Base-by-base conservation (phyloP, 2,888 invertebrate genomes). In the Hypselothyrea guttata region DNA sequence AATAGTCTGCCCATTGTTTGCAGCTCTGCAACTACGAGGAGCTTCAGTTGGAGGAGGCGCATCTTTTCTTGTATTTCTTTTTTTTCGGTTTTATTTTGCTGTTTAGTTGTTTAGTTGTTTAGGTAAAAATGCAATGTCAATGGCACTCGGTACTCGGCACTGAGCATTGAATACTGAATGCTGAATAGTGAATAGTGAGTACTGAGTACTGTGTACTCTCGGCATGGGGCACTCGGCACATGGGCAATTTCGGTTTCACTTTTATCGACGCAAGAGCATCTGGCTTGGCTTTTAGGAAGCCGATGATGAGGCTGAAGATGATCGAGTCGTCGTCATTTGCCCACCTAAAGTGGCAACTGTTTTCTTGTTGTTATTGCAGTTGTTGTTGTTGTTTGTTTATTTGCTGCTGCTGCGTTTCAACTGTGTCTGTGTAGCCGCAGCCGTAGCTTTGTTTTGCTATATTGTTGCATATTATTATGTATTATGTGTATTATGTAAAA, bases 61-160 rank as follows among this genome's bases (percentile, higher is more conserved):
- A 63, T 65, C 59, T 61, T 56, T 56, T 71, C 51, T 71, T 59
- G 35, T 37, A 22, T 45, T 59, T 57, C 34, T 45, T 13, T 37
- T 27, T 28, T n/a, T 47, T 53, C 57, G 38, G 49, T 48, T 13
- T 40, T 44, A 28, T 58, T 31, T 47, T 35, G 51, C 27, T 51
- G 55, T 51, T 60, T 53, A n/a, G 48, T 53, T 53, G 49, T 62
- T 64, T 67, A 22, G 53, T 62, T 73, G 54, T 75, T 86, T 75
- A 63, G 81, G 72, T 71, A 79, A 85, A 85, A 83, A 73, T 85
- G 81, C 87, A 86, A 86, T 86, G 85, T 85, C 85, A 85, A 85
- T 85, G 85, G 87, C 85, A 86, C 64, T 72, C 71, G 56, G 60
- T 41, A 66, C 42, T 66, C 40, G 40, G 37, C n/a, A n/a, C n/a